Conservation (phyloP, 1,140 invertebrate genomes). For the Zaprionus vittiger region DNA sequence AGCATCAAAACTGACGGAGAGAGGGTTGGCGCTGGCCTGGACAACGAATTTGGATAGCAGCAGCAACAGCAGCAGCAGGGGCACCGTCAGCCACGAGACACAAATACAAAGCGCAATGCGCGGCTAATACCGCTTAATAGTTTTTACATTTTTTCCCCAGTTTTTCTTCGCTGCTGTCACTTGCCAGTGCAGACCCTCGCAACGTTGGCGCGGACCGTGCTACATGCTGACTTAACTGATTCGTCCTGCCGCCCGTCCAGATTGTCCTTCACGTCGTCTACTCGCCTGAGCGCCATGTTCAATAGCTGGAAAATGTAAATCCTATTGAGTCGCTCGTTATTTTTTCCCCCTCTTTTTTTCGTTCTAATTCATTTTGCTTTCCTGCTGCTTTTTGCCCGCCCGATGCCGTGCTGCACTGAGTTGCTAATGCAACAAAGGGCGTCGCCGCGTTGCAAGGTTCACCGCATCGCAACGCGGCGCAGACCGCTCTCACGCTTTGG, state of each 20-base stretch:
- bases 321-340: constrained; percentile 66
- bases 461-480: constrained; percentile 19
- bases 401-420: background rate
- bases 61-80: constrained; percentile 30
- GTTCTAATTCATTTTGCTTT: constrained; percentile 29
- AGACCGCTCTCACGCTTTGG: constrained; percentile 40
- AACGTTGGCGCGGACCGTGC: constrained; percentile 2
- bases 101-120: constrained; percentile 76
- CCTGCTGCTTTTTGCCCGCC: constrained; percentile 28
- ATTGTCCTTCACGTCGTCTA: background rate
- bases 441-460: constrained; percentile 28
- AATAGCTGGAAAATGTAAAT: constrained; percentile 83
- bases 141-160: constrained; percentile 74
- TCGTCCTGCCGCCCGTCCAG: constrained; percentile 23
- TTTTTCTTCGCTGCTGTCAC: constrained; percentile 55
- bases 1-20: background rate
- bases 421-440: constrained; percentile 67
- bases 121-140: constrained; percentile 81
- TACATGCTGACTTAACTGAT: constrained; percentile 80
- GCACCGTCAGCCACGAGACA: constrained; percentile 31
- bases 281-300: constrained; percentile 54
- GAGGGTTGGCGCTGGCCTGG: background rate
- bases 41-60: constrained; percentile 25
- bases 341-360: constrained; percentile 45
- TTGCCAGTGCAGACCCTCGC: constrained; percentile 15